Percentiles rank a stretch among this genome's conserved stretches.
Evolutionary conservation across 2,797 vertebrate genomes (phyloP).

Genomic region (Philypnodon macrostomus): DNA sequence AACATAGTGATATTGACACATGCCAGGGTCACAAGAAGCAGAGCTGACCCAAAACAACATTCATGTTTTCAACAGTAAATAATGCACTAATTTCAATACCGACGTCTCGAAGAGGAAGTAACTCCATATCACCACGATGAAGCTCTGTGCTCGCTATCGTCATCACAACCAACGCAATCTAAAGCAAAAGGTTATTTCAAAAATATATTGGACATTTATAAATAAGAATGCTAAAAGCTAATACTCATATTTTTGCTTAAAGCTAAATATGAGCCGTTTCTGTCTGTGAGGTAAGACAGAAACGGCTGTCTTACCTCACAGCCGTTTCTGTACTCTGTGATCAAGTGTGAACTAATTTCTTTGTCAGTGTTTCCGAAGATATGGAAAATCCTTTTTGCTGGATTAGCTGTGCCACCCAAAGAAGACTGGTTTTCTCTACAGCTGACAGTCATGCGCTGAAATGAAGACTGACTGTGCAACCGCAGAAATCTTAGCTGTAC

Average conservation of each 20-base stretch:
- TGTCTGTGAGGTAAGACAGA: too few relatives aligned
- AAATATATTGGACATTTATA: not conserved
- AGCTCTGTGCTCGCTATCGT: slow-evolving; percentile 58
- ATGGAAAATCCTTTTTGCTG: slow-evolving; percentile 33
- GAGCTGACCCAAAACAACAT: slow-evolving; percentile 63
- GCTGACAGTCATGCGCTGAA: slow-evolving; percentile 66
- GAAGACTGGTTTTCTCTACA: slow-evolving; percentile 32
- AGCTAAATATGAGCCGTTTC: too few relatives aligned
- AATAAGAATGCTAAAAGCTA: too few relatives aligned
- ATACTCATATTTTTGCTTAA: too few relatives aligned
- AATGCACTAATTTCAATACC: slow-evolving; percentile 33
- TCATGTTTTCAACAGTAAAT: slow-evolving; percentile 23
- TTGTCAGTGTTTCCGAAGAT: slow-evolving; percentile 67
- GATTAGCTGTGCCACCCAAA: slow-evolving; percentile 1
- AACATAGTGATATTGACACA: not conserved
- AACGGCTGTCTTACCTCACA: slow-evolving; percentile 69
- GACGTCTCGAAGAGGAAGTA: slow-evolving; percentile 76
- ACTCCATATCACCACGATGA: slow-evolving; percentile 60
- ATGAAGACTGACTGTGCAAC: slow-evolving; percentile 70
- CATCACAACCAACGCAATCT: slow-evolving; percentile 56
- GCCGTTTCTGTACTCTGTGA: slow-evolving; percentile 35
- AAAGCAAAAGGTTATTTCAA: slow-evolving; percentile 4
- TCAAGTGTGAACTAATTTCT: slow-evolving; percentile 55
- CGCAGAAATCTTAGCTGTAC: slow-evolving; percentile 79
- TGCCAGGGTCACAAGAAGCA: slow-evolving; percentile 82